These are phyloP conservation scores for Meandrusa payeni DNA, from an alignment of 2,888 invertebrate species.

Conservation along the genomic window DNA sequence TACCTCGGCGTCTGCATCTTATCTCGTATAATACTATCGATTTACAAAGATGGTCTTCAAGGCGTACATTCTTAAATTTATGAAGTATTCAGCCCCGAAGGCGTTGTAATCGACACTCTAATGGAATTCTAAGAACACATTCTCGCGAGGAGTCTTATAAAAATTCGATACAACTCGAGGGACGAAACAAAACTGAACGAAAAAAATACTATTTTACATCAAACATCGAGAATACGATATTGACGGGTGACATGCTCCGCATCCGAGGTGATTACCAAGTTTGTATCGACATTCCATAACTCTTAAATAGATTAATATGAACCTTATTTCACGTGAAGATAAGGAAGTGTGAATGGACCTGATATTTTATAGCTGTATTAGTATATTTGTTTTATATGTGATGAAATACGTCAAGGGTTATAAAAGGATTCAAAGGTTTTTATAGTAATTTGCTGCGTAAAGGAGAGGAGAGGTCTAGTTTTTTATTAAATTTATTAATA, in stretches of 20 bases:
- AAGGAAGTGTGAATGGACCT: neutral
- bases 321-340: neutral
- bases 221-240: constrained; percentile 34
- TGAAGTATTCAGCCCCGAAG: constrained; percentile 26
- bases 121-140: constrained; percentile 41
- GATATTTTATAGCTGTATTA: neutral
- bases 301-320: neutral
- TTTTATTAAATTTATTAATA: no score
- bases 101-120: constrained; percentile 44
- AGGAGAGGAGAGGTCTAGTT: no score
- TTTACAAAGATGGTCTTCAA: neutral
- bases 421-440: constrained; percentile 21
- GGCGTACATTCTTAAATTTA: constrained; percentile 13
- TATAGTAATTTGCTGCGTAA: constrained; percentile 20
- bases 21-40: no score
- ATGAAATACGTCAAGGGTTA: constrained; percentile 19
- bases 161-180: constrained; percentile 48
- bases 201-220: constrained; percentile 42
- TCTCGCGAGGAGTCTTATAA: constrained; percentile 40
- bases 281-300: neutral
- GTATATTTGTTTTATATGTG: constrained; percentile 6
- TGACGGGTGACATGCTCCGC: constrained; percentile 36
- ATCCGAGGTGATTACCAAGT: constrained; percentile 13
- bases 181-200: constrained; percentile 28
- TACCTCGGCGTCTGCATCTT: no score